Evolutionary conservation across 2,113 vertebrate species (phyloP).

Genomic region (Takifugu flavidus): DNA sequence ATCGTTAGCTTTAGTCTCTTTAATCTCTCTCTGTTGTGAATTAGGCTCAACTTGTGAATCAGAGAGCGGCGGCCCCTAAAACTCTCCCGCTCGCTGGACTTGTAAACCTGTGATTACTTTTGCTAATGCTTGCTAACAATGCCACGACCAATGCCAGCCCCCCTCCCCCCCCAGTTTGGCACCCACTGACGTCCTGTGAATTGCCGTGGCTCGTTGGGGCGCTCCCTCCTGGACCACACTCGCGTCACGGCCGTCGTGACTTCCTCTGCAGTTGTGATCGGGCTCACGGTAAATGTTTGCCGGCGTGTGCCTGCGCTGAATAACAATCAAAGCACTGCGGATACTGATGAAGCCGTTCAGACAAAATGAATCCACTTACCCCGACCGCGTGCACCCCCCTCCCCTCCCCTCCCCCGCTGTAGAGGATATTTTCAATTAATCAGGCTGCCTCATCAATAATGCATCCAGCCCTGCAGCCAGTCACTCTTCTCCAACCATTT

Average conservation of each 20-base stretch:
- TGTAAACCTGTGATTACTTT: slow-evolving; percentile 52
- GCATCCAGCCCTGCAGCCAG: slow-evolving; percentile 69
- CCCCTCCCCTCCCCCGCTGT: slow-evolving; percentile 33
- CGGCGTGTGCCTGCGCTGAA: slow-evolving; percentile 26
- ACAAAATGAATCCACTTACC: slow-evolving; percentile 49
- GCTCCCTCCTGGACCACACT: slow-evolving; percentile 24
- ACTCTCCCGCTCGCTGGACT: slow-evolving; percentile 10
- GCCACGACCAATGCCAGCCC: slow-evolving; percentile 56
- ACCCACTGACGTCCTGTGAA: slow-evolving; percentile 31
- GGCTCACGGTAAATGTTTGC: slow-evolving; percentile 32
- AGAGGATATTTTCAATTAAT: slow-evolving; percentile 75
- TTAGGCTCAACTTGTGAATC: background rate
- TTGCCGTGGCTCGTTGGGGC: slow-evolving; percentile 29
- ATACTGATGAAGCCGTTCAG: slow-evolving; percentile 53
- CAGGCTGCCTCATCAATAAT: slow-evolving; percentile 76
- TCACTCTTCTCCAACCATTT: slow-evolving; percentile 70
- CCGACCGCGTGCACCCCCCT: background rate
- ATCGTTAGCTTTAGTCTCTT: slow-evolving; percentile 19
- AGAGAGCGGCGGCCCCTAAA: slow-evolving; percentile 22
- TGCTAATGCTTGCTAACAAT: slow-evolving; percentile 51
- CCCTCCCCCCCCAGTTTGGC: slow-evolving; percentile 27
- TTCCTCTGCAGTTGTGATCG: slow-evolving; percentile 20
- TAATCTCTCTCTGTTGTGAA: background rate
- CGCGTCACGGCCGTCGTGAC: slow-evolving; percentile 22
- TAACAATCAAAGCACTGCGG: slow-evolving; percentile 34